phyloP scores from a whole-genome alignment of 2,797 vertebrate species.

The Paratrypauchen microcephalus region DNA sequence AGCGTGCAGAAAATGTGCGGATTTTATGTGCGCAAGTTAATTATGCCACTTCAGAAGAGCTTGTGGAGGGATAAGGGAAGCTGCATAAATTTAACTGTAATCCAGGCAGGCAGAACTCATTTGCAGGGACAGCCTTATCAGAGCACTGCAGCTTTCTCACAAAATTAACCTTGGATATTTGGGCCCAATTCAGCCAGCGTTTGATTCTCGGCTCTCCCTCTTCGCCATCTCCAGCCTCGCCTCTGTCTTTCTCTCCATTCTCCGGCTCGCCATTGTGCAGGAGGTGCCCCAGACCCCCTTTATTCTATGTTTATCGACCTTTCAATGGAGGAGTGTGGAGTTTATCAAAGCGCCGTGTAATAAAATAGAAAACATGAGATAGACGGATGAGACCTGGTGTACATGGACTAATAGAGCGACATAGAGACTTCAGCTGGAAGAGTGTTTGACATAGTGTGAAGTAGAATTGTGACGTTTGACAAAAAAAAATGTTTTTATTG shows the following conservation, averaged over 20 bases:
- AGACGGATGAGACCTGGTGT: conserved; percentile 9
- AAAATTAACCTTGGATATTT: conserved; percentile 99
- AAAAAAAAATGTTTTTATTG: too few relatives aligned
- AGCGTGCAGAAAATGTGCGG: conserved; percentile 99
- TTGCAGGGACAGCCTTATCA: conserved; percentile 99
- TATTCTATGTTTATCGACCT: conserved; percentile 35
- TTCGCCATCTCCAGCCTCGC: conserved; percentile 39
- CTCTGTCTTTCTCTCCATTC: conserved; percentile 18
- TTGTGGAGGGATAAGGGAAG: conserved; percentile 98
- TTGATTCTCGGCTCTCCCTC: conserved; percentile 87
- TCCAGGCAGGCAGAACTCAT: conserved; percentile 99
- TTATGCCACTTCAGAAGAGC: conserved; percentile 99
- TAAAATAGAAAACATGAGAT: conserved; percentile 73
- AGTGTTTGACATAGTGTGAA: too few relatives aligned
- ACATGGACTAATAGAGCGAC: conserved; percentile 14
- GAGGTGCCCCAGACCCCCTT: conserved; percentile 50
- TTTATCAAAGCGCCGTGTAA: conserved; percentile 82
- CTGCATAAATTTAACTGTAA: conserved; percentile 99
- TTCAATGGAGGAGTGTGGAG: conserved; percentile 68
- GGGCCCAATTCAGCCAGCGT: conserved; percentile 98
- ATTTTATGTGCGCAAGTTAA: conserved; percentile 99
- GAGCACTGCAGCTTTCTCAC: conserved; percentile 98
- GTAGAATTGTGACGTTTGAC: background rate
- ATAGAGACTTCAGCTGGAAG: background rate
- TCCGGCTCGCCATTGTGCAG: conserved; percentile 40